Evolutionary conservation across 2,113 vertebrate species (phyloP), one percentile per base, ranked within the genome.

Genomic region (Nematolebias whitei): DNA sequence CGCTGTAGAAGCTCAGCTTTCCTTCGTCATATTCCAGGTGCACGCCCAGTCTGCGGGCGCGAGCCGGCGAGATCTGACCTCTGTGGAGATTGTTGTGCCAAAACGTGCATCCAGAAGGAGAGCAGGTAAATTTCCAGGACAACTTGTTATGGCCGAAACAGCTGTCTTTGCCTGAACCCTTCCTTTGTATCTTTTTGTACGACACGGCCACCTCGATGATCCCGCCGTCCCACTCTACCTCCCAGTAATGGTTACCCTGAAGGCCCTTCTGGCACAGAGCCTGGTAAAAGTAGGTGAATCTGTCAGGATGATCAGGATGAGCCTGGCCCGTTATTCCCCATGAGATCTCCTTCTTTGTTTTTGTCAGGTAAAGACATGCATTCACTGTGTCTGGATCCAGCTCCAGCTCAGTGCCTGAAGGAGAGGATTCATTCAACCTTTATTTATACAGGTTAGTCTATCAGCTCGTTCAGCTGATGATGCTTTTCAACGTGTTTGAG

Each of bases 41-140:
- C 13, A 96, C 19, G 0, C 93, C 92, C 20, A 96, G 82, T 52
- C 85, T 89, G 47, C 8, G 43, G 18, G 52, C 90, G 1, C 50
- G 20, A 43, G 23, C 76, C 0, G 55, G 60, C 24, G 75, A 39
- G 63, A 96, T 91, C 35, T 50, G 68, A 12, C 71, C 61, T 70
- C 24, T 83, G 52, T 79, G 75, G 16, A 85, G 44, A 38, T 74
- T 83, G 1, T 92, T 63, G 77, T 98, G 94, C 92, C 94, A 93
- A 76, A 94, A 94, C 10, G 86, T 86, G 63, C 89, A 90, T 1
- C 89, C 63, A 90, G 76, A 73, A 0, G 63, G 12, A 55, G 62
- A 52, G 48, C 86, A 90, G 18, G 44, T 66, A 26, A 91, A 84
- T 40, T 95, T 94, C 95, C 96, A 98, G 0, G 96, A 97, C 29